A percentile compares a stretch with the other conserved stretches of the same genome.
Evolutionary conservation across 2,888 invertebrate species (phyloP).

Genomic region (Meandrusa payeni): DNA sequence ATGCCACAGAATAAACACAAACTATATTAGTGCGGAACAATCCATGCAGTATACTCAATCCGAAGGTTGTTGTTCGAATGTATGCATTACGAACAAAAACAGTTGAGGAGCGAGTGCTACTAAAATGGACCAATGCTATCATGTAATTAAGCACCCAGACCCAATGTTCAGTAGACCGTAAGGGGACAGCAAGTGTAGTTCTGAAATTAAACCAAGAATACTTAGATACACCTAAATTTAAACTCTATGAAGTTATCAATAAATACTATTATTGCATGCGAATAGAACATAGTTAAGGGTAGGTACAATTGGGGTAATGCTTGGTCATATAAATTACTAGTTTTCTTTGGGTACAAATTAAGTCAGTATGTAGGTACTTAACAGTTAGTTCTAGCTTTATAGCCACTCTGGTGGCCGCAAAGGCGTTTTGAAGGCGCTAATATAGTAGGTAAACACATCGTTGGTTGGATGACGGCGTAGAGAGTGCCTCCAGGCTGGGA

Average conservation of each 20-base stretch:
- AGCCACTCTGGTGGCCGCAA: slow-evolving; percentile 14
- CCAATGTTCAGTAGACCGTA: slow-evolving; percentile 65
- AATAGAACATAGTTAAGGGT: slow-evolving; percentile 34
- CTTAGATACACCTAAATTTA: slow-evolving; percentile 28
- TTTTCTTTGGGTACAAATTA: slow-evolving; percentile 68
- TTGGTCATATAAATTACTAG: slow-evolving; percentile 67
- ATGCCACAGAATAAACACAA: slow-evolving; percentile 29
- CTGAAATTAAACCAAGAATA: slow-evolving; percentile 56
- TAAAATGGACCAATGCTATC: slow-evolving; percentile 67
- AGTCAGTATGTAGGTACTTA: slow-evolving; percentile 63
- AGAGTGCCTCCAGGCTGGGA: slow-evolving; percentile 2
- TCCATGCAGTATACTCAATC: slow-evolving; percentile 21
- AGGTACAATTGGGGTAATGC: slow-evolving; percentile 68
- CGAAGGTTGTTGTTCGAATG: slow-evolving; percentile 25
- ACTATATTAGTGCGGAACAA: slow-evolving; percentile 12
- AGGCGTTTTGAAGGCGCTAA: slow-evolving; percentile 13
- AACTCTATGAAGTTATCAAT: slow-evolving; percentile 27
- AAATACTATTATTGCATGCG: slow-evolving; percentile 31
- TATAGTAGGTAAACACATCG: slow-evolving; percentile 11
- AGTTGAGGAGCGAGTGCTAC: slow-evolving; percentile 49
- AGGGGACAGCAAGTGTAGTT: slow-evolving; percentile 57
- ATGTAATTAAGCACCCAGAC: slow-evolving; percentile 73
- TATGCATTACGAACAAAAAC: slow-evolving; percentile 37
- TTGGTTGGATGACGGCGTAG: background rate
- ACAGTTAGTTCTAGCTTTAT: slow-evolving; percentile 54